Percentiles rank a stretch among this genome's conserved stretches.
Conservation (phyloP, 2,797 vertebrate genomes). For the Trematomus bernacchii region DNA sequence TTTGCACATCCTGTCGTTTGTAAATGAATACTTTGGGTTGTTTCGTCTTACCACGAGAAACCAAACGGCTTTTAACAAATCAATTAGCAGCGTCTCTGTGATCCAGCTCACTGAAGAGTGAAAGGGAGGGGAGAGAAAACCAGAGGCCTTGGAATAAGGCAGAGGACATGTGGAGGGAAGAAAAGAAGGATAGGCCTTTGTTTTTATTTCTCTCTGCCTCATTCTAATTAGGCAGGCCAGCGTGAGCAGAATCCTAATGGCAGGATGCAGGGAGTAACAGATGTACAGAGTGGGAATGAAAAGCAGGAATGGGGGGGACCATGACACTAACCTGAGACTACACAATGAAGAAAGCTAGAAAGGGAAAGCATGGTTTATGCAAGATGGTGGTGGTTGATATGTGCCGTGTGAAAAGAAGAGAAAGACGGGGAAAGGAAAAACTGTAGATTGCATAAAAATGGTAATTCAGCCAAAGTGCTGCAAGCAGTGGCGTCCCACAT, state of each 20-base stretch:
- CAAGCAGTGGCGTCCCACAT: slow-evolving; percentile 34
- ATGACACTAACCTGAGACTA: slow-evolving; percentile 37
- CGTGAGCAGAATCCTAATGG: slow-evolving; percentile 82
- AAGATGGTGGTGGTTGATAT: slow-evolving; percentile 30
- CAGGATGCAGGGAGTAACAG: slow-evolving; percentile 63
- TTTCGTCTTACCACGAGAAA: slow-evolving; percentile 25
- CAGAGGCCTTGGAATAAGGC: slow-evolving; percentile 51
- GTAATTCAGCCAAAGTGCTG: slow-evolving; percentile 50
- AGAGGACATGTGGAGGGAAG: slow-evolving; percentile 61
- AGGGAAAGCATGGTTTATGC: slow-evolving; percentile 40
- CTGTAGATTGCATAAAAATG: slow-evolving; percentile 32
- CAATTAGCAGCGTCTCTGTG: slow-evolving; percentile 76
- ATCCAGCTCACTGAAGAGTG: slow-evolving; percentile 60
- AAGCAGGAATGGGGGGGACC: slow-evolving; percentile 30
- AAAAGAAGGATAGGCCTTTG: slow-evolving; percentile 68
- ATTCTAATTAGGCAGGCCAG: slow-evolving; percentile 82
- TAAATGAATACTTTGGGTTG: slow-evolving; percentile 14
- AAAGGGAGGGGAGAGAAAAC: slow-evolving; percentile 45
- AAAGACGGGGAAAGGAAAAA: slow-evolving; percentile 3
- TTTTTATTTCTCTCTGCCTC: slow-evolving; percentile 73
- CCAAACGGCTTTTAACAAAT: slow-evolving; percentile 72
- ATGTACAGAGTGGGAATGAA: slow-evolving; percentile 57
- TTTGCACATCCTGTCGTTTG: neutral
- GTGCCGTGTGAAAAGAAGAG: neutral
- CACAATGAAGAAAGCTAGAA: slow-evolving; percentile 16